A percentile compares a stretch with the other conserved stretches of the same genome.
Evolutionary conservation across 1,140 invertebrate species (phyloP).

Genomic region (Drosophila sturtevanti): DNA sequence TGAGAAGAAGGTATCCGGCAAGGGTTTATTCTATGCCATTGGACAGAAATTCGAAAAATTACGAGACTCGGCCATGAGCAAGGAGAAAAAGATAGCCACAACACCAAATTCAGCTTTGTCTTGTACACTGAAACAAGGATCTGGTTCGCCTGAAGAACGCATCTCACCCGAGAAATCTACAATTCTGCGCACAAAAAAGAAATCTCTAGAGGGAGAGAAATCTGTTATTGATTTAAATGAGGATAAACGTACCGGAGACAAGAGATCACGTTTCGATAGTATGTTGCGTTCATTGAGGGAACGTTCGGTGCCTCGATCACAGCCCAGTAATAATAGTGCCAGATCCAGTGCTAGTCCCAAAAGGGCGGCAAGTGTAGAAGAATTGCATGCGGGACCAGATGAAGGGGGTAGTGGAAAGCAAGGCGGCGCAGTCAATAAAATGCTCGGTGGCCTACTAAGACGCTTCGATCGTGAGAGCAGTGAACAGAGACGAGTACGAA

Average conservation of each 20-base stretch:
- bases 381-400: constrained; percentile 84
- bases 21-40: constrained; percentile 83
- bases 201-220: constrained; percentile 37
- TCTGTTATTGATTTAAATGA: neutral
- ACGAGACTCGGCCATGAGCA: constrained; percentile 81
- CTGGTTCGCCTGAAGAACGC: constrained; percentile 44
- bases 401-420: constrained; percentile 75
- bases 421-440: constrained; percentile 86
- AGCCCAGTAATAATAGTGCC: constrained; percentile 45
- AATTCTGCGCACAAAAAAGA: constrained; percentile 56
- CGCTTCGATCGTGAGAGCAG: constrained; percentile 85
- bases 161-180: constrained; percentile 46
- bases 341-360: constrained; percentile 84
- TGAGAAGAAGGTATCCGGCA: constrained; percentile 77
- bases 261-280: constrained; percentile 83
- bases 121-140: constrained; percentile 58
- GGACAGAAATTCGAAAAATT: constrained; percentile 88
- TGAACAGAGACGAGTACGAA: constrained; percentile 64
- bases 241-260: constrained; percentile 69
- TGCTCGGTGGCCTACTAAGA: constrained; percentile 88
- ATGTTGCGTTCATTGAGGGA: constrained; percentile 85
- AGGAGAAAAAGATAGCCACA: constrained; percentile 57
- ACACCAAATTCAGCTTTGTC: constrained; percentile 22
- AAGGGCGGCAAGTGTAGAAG: constrained; percentile 87
- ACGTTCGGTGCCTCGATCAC: constrained; percentile 85